A percentile compares a stretch with the other conserved stretches of the same genome.
These are phyloP conservation scores for Smithornis capensis DNA, from an alignment of 2,113 vertebrate species.

Conservation along the genomic window DNA sequence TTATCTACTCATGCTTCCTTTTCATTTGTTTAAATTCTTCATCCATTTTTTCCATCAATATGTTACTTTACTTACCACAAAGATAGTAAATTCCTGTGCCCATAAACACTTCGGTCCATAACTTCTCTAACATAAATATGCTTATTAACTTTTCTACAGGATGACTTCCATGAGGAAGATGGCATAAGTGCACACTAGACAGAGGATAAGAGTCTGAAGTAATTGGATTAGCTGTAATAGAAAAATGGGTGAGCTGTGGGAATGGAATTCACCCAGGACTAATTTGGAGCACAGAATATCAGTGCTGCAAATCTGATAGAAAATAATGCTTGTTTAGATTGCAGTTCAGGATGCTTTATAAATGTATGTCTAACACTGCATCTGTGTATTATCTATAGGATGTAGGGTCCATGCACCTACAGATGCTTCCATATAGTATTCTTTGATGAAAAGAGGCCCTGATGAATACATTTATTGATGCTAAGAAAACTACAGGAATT, in stretches of 20 bases:
- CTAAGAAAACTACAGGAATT: not conserved
- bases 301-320: not conserved
- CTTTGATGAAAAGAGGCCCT: not conserved
- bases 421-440: not conserved
- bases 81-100: not conserved
- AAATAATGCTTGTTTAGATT: not conserved
- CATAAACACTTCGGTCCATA: not conserved
- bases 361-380: not conserved
- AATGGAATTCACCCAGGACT: not conserved
- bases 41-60: not conserved
- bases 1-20: not conserved
- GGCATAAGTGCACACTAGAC: not conserved
- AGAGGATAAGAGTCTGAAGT: slow-evolving; percentile 28
- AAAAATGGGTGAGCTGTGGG: slow-evolving; percentile 38
- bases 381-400: not conserved
- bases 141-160: not conserved
- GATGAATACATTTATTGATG: not conserved
- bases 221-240: slow-evolving; percentile 46
- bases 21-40: not conserved
- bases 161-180: not conserved
- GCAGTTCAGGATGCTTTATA: not conserved
- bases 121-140: not conserved
- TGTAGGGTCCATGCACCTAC: not conserved
- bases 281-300: not conserved
- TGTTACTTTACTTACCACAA: not conserved